A percentile compares a stretch with the other conserved stretches of the same genome.
Conservation (phyloP, 2,797 vertebrate species). For the Amblyraja radiata region DNA sequence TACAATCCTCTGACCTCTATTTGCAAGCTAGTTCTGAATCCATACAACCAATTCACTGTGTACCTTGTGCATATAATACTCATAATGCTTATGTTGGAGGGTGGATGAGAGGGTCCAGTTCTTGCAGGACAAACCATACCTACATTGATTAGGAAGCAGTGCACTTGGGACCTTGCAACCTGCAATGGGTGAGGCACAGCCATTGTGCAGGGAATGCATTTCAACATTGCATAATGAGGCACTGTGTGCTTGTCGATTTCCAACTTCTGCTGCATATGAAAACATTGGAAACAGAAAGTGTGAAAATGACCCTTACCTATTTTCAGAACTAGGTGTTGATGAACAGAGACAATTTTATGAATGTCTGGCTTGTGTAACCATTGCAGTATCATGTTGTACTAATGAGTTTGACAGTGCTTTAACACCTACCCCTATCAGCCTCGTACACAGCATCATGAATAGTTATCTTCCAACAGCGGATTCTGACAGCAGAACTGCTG, state of each 20-base stretch:
- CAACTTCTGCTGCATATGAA: not conserved
- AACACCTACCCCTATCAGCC: not conserved
- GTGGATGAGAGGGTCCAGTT: no score
- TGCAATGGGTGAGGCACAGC: not conserved
- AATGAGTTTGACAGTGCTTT: not conserved
- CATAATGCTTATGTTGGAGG: no score
- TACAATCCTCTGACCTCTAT: no score
- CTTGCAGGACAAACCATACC: no score
- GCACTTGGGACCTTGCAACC: not conserved
- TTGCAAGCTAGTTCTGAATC: no score
- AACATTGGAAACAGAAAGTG: not conserved
- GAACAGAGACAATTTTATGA: not conserved
- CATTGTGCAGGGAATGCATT: not conserved
- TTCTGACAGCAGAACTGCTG: not conserved
- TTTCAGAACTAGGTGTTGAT: not conserved
- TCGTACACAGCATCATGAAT: not conserved
- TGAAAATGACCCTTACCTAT: not conserved
- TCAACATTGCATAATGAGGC: not conserved
- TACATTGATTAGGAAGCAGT: no score
- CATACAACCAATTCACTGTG: no score
- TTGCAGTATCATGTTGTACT: not conserved
- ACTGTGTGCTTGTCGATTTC: not conserved
- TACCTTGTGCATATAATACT: no score
- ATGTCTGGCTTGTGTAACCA: not conserved
- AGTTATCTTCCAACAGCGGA: not conserved